Conservation (phyloP, 2,888 invertebrate genomes). For the Synanthedon tipuliformis region DNA sequence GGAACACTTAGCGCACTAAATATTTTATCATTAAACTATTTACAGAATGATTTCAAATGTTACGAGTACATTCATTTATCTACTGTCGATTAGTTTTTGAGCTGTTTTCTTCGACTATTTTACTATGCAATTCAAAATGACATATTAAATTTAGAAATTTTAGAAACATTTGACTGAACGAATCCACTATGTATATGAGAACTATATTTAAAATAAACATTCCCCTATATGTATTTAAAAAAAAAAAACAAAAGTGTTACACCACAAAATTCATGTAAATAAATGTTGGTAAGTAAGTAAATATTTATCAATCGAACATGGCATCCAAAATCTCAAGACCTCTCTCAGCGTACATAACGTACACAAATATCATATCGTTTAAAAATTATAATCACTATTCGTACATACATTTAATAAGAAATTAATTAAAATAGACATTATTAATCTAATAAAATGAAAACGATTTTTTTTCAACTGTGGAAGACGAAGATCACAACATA, state of each 20-base stretch:
- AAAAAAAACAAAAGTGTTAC: slow-evolving; percentile 7
- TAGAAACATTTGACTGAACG: slow-evolving; percentile 8
- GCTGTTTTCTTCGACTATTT: slow-evolving; percentile 36
- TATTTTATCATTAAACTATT: slow-evolving; percentile 46
- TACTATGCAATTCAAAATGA: slow-evolving; percentile 13
- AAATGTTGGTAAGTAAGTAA: no score
- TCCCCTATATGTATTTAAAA: slow-evolving; percentile 17
- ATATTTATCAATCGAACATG: slow-evolving; percentile 24
- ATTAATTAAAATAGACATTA: slow-evolving; percentile 43
- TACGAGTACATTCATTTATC: slow-evolving; percentile 59
- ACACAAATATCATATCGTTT: slow-evolving; percentile 12
- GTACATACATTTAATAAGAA: slow-evolving; percentile 19
- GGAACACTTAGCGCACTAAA: slow-evolving; percentile 56
- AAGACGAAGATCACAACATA: slow-evolving; percentile 70
- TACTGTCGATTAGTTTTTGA: slow-evolving; percentile 65
- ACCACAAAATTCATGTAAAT: slow-evolving; percentile 10
- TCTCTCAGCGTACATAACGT: slow-evolving; percentile 12
- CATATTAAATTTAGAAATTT: slow-evolving; percentile 19
- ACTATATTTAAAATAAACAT: slow-evolving; percentile 14
- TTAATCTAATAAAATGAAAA: slow-evolving; percentile 43
- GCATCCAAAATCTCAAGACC: slow-evolving; percentile 28
- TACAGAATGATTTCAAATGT: slow-evolving; percentile 66
- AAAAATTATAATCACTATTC: slow-evolving; percentile 39
- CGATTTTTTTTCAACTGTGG: slow-evolving; percentile 42
- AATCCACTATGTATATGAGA: slow-evolving; percentile 12